Conservation (phyloP, 2,797 vertebrate genomes). For the Hypotaenidia philippensis region DNA sequence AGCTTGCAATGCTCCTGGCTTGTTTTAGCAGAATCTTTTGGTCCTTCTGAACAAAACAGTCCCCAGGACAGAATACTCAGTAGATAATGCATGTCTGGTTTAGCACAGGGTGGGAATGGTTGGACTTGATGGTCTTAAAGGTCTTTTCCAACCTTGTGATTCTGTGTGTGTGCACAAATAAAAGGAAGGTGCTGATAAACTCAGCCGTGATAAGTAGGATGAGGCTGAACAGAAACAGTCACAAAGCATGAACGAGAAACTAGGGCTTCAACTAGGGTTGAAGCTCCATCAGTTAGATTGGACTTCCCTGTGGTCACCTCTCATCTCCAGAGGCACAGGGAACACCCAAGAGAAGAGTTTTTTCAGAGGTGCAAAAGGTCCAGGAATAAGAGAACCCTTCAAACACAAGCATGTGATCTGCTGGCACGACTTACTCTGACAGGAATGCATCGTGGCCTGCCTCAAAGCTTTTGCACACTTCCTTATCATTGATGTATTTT, state of each 20-base stretch:
- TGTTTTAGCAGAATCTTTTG: background rate
- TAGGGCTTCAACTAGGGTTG: background rate
- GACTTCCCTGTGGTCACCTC: background rate
- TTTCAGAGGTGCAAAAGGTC: background rate
- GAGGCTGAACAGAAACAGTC: background rate
- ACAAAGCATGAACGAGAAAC: background rate
- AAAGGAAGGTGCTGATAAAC: background rate
- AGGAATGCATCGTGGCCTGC: constrained; percentile 56
- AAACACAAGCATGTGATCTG: too few species aligned
- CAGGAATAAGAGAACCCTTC: background rate
- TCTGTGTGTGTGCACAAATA: too few species aligned
- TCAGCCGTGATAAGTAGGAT: background rate
- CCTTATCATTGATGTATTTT: constrained; percentile 47
- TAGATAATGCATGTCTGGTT: background rate
- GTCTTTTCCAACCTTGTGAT: too few species aligned
- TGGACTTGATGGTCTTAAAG: too few species aligned
- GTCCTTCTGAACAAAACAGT: background rate
- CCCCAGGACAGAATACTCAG: background rate
- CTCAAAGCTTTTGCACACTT: constrained; percentile 70
- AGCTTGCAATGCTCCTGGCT: background rate
- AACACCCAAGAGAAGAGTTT: background rate
- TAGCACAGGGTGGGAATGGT: too few species aligned
- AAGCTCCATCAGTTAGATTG: background rate
- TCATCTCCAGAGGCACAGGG: background rate
- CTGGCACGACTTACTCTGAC: constrained; percentile 33